phyloP scores from a whole-genome alignment of 2,113 vertebrate species.

The Cebus imitator region DNA sequence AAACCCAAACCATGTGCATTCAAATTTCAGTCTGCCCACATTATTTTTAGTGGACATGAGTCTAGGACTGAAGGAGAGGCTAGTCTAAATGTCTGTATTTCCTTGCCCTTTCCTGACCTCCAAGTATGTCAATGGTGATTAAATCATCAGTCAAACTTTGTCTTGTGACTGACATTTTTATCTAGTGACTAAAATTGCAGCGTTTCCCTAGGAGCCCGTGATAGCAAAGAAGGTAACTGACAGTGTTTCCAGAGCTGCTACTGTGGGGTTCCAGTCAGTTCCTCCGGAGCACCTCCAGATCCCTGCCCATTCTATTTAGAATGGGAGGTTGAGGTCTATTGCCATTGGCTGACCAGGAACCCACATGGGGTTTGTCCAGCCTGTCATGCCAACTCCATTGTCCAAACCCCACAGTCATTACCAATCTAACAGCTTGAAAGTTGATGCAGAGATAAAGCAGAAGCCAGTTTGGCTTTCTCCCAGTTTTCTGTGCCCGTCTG shows the following conservation, averaged over 20 bases:
- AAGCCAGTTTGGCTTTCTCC: conserved; percentile 58
- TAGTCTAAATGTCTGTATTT: background rate
- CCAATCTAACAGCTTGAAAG: conserved; percentile 51
- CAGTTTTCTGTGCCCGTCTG: conserved; percentile 28
- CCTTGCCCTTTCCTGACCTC: conserved; percentile 2
- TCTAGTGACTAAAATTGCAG: conserved; percentile 1
- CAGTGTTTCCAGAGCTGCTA: background rate
- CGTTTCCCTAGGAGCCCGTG: background rate
- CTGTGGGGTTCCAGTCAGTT: background rate
- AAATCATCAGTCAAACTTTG: background rate
- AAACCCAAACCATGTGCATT: background rate
- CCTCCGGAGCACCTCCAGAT: conserved; percentile 54
- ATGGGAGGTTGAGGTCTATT: conserved; percentile 47
- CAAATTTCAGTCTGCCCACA: background rate
- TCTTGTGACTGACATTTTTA: conserved; percentile 10
- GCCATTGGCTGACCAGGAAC: conserved; percentile 28
- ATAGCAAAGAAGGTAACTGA: background rate
- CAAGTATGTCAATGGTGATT: background rate
- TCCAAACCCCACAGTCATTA: conserved; percentile 32
- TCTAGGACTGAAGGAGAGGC: background rate
- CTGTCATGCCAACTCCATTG: conserved; percentile 24
- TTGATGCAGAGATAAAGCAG: conserved; percentile 48
- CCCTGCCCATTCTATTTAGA: conserved; percentile 65
- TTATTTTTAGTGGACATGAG: background rate
- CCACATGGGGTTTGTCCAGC: conserved; percentile 50